Evolutionary conservation across 2,113 vertebrate genomes (phyloP), one percentile per base, ranked within the genome.

Genomic region (Takifugu bimaculatus): DNA sequence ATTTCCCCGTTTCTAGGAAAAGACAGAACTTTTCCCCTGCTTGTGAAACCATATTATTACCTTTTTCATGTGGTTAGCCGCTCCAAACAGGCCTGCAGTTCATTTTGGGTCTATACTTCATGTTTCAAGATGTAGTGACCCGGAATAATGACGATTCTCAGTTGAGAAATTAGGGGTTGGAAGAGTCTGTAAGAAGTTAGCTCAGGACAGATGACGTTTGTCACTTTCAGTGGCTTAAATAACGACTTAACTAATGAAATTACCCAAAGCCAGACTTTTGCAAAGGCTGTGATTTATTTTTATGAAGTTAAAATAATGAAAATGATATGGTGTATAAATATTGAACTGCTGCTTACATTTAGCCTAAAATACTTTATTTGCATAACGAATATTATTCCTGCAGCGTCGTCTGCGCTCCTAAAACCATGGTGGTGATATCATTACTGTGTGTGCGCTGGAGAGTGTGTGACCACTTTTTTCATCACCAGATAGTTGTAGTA

Each of bases 401-500:
- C n/a, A 55, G 9, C 50, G 29, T 44, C 55, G 32, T 52, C 47
- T 0, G 53, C 53, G 66, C 73, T 55, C 49, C 43, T 10, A 44
- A 20, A 45, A 69, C 49, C 39, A 14, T 54, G 29, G 49, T 29
- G 13, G 26, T 77, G 61, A 61, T 70, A 64, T 63, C 50, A 68
- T 56, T 56, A 62, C 49, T 58, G 42, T 67, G 53, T 57, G 29
- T 15, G 6, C 26, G 9, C 60, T 68, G 3, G 35, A 68, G 70
- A 35, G 64, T 72, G 58, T 68, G 69, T 64, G 70, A 71, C 76
- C 63, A 50, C 60, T 72, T 74, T 75, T 63, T 80, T 80, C 81
- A 58, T 87, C 84, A 89, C 73, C 77, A 81, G 51, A 77, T 78
- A 75, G 72, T 75, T 80, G 68, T 64, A 79, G 79, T 81, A 81